Conservation (phyloP, 2,797 vertebrate genomes). For the Lithobates pipiens region DNA sequence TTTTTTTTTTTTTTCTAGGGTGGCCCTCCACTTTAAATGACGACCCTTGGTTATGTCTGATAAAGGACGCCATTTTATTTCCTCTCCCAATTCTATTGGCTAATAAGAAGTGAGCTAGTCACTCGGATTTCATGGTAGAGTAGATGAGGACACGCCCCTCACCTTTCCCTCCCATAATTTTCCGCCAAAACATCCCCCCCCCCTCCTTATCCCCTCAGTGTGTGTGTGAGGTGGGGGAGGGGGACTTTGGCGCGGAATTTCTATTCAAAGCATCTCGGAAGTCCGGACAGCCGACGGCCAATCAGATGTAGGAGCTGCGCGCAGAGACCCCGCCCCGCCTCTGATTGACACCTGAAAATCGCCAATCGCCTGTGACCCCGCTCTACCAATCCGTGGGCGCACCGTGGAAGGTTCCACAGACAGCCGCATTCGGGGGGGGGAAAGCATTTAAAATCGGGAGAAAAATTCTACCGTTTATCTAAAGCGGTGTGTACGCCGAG, state of each 20-base stretch:
- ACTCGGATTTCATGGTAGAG: too few relatives aligned
- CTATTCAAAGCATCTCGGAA: not conserved
- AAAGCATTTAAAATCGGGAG: not conserved
- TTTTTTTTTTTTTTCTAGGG: too few relatives aligned
- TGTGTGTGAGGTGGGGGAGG: too few relatives aligned
- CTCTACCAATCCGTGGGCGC: not conserved
- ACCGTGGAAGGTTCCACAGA: not conserved
- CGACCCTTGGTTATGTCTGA: too few relatives aligned
- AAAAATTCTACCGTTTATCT: too few relatives aligned
- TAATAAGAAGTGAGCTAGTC: too few relatives aligned
- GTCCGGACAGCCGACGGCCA: not conserved
- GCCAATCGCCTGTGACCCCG: not conserved
- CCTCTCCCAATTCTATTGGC: too few relatives aligned
- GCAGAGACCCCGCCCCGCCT: not conserved
- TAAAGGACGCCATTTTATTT: too few relatives aligned
- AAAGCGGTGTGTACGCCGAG: too few relatives aligned
- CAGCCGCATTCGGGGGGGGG: constrained; percentile 23
- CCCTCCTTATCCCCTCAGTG: too few relatives aligned
- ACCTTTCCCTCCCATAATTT: not conserved
- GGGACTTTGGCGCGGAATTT: constrained; percentile 31
- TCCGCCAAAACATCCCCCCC: constrained; percentile 23
- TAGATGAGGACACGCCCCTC: too few relatives aligned
- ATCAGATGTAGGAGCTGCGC: not conserved
- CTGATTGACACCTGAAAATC: not conserved
- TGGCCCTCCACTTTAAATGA: too few relatives aligned